Evolutionary conservation across 2,113 vertebrate genomes (phyloP).

Genomic region (Stictonetta naevosa): DNA sequence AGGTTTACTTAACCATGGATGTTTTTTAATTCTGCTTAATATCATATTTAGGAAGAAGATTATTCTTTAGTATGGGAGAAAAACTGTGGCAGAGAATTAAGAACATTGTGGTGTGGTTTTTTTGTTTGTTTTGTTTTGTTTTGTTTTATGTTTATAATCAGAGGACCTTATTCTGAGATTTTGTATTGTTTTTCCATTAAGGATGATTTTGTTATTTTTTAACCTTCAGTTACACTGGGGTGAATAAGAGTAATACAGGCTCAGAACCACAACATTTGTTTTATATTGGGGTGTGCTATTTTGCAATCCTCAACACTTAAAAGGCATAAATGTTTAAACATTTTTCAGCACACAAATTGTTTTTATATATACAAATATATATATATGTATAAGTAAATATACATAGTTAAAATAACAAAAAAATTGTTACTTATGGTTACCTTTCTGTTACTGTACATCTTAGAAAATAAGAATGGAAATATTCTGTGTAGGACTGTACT

Average conservation of each 20-base stretch:
- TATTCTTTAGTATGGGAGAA: conserved; percentile 14
- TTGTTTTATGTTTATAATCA: neutral
- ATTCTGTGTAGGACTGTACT: neutral
- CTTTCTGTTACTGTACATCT: neutral
- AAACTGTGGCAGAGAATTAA: neutral
- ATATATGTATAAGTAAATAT: neutral
- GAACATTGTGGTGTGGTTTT: neutral
- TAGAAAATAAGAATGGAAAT: neutral
- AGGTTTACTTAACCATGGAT: neutral
- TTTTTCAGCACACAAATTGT: neutral
- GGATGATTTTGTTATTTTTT: neutral
- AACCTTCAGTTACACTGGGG: neutral
- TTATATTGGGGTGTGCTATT: neutral
- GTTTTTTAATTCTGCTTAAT: neutral
- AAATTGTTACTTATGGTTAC: neutral
- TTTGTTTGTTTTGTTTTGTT: neutral
- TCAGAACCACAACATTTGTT: neutral
- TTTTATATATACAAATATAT: neutral
- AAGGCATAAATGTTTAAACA: neutral
- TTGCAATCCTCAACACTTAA: neutral
- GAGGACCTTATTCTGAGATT: neutral
- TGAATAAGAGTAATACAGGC: neutral
- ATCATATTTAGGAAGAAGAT: neutral
- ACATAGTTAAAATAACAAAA: neutral
- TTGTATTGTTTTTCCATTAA: neutral